Evolutionary conservation across 2,888 invertebrate genomes (phyloP), one percentile per base, ranked within the genome.

Genomic region (Aelia acuminata): DNA sequence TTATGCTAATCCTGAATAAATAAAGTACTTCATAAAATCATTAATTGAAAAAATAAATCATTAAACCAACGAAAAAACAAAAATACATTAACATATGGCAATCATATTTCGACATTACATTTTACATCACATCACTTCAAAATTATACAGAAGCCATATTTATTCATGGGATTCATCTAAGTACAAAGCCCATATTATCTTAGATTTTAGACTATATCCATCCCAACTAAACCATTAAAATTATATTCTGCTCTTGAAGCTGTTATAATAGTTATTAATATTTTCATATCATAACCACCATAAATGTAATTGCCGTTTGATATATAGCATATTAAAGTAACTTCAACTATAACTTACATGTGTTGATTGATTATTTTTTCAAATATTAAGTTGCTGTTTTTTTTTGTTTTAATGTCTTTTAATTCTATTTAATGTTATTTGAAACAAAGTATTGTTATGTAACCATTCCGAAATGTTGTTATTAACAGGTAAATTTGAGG

Each of bases 1-100:
- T 70, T 70, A 57, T 57, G 13, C 35, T 70, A 70, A 70, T 15
- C 31, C 63, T 35, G 63, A 70, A 70, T 70, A 70, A 70, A 31
- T 70, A 70, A 70, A 70, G 63, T 70, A 70, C 63, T 70, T 70
- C 35, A 70, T 15, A 35, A 20, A 70, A 35, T 70, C 31, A 35
- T 70, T 1, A 70, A 70, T 70, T 70, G 18, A 70, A 70, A 63
- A 70, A 35, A 70, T 22, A 70, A 35, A 31, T 70, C 20, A 70
- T 70, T 35, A 35, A 70, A 35, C 31, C 31, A 70, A 70, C 7
- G 35, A 35, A 70, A 18, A 26, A 70, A 70, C 5, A 35, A 35
- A 35, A 70, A 70, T 70, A 70, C 10, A 35, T 35, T 70, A 70
- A 70, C 63, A 70, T 20, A 70, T 70, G 63, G 63, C 15, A 35